Conservation (phyloP, 1,140 invertebrate genomes). For the Hyposmocoma kahamanoa region DNA sequence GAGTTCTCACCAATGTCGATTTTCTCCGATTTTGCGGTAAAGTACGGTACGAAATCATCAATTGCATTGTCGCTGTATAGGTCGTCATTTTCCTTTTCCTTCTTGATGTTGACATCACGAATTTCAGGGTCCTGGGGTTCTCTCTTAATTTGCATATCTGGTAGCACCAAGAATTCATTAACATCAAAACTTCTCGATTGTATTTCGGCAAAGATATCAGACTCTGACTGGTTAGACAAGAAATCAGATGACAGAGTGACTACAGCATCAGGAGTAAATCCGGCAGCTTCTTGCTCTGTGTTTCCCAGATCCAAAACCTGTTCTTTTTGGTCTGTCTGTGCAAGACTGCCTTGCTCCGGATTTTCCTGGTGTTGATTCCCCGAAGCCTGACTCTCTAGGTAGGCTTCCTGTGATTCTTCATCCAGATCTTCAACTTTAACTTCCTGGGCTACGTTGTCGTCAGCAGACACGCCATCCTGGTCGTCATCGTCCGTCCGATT, state of each 20-base stretch:
- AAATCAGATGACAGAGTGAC: conserved; percentile 54
- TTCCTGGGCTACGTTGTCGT: conserved; percentile 63
- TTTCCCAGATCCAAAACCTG: not conserved
- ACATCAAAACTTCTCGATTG: conserved; percentile 54
- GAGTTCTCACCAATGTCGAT: conserved; percentile 49
- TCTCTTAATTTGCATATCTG: conserved; percentile 55
- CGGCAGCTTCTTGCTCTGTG: too few species aligned
- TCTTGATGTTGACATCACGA: conserved; percentile 36
- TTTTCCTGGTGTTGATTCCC: too few species aligned
- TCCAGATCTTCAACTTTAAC: conserved; percentile 50
- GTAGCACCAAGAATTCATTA: conserved; percentile 47
- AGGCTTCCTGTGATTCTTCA: not conserved
- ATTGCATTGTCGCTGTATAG: conserved; percentile 61
- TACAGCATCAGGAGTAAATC: conserved; percentile 40
- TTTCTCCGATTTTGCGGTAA: conserved; percentile 45
- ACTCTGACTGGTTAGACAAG: conserved; percentile 43
- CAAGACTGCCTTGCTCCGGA: conserved; percentile 12
- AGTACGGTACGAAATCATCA: conserved; percentile 62
- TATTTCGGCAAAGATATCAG: conserved; percentile 58
- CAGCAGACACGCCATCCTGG: conserved; percentile 47
- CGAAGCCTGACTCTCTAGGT: too few species aligned
- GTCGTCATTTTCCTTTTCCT: conserved; percentile 37
- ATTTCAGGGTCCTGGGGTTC: conserved; percentile 32
- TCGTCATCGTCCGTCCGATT: conserved; percentile 28
- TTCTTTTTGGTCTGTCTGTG: conserved; percentile 7